These are phyloP conservation scores for Vanessa cardui DNA, from an alignment of 2,888 invertebrate species.

Conservation along the genomic window DNA sequence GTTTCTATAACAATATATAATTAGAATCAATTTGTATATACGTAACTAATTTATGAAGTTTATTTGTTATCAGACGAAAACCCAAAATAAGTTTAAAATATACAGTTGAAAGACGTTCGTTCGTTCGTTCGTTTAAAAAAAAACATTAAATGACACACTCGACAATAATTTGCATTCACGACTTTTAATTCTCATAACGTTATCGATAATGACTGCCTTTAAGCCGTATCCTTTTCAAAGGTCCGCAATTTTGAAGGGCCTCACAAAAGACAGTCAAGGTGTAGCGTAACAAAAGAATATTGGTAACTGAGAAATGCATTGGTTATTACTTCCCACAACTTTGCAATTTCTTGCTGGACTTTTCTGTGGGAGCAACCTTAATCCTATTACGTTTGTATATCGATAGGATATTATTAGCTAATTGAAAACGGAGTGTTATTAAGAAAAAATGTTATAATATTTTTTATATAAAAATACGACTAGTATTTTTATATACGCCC, in stretches of 20 bases:
- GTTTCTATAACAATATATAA: too few species aligned
- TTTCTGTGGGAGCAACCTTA: constrained; percentile 30
- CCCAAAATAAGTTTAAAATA: too few species aligned
- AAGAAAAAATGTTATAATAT: background rate
- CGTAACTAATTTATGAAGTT: too few species aligned
- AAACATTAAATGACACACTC: too few species aligned
- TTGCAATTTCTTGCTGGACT: constrained; percentile 41
- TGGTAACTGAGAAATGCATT: constrained; percentile 62
- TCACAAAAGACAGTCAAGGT: constrained; percentile 68
- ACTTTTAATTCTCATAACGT: constrained; percentile 23
- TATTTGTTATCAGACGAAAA: too few species aligned
- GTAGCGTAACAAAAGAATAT: constrained; percentile 58
- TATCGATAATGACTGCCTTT: constrained; percentile 38
- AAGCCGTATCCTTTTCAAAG: constrained; percentile 65
- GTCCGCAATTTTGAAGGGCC: constrained; percentile 57
- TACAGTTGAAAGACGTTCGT: too few species aligned
- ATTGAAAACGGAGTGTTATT: constrained; percentile 13
- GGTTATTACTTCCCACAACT: constrained; percentile 58
- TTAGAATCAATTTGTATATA: too few species aligned
- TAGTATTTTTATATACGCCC: too few species aligned
- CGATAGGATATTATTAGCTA: constrained; percentile 30
- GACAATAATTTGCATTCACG: constrained; percentile 20
- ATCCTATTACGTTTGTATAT: constrained; percentile 36
- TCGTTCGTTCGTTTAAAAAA: too few species aligned
- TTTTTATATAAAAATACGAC: too few species aligned